Conservation (phyloP, 2,888 invertebrate species). For the Drosophila peninsularis region DNA sequence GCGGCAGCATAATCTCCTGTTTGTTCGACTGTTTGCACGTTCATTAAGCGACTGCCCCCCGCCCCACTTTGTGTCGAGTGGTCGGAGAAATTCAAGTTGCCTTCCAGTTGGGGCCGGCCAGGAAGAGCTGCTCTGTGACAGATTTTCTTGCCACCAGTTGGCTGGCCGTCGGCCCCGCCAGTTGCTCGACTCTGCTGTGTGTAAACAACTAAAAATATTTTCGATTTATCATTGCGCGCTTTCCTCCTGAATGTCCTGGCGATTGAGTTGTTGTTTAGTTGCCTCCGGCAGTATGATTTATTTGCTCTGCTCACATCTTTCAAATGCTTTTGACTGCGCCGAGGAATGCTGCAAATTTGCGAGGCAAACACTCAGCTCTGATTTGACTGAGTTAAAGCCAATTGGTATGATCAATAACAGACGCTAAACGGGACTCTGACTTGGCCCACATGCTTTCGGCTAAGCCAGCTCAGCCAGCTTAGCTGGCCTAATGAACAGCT, state of each 20-base stretch:
- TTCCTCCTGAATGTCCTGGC: conserved; percentile 37
- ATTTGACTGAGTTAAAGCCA: conserved; percentile 44
- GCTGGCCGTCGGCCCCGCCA: conserved; percentile 32
- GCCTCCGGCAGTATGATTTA: conserved; percentile 64
- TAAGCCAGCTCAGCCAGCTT: conserved; percentile 18
- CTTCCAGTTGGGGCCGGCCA: conserved; percentile 44
- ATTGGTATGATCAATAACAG: conserved; percentile 42
- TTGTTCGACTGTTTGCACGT: conserved; percentile 65
- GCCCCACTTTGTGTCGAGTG: conserved; percentile 15
- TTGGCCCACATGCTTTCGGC: conserved; percentile 11
- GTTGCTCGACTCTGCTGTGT: conserved; percentile 48
- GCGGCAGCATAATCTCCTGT: conserved; percentile 71
- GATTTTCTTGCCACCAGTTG: conserved; percentile 25
- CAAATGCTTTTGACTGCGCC: conserved; percentile 19
- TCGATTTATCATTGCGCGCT: conserved; percentile 75
- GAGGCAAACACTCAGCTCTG: conserved; percentile 31
- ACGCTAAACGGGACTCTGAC: conserved; percentile 6
- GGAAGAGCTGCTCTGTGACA: conserved; percentile 35
- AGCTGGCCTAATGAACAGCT: conserved; percentile 36
- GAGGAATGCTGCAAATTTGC: conserved; percentile 43
- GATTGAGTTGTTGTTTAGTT: conserved; percentile 59
- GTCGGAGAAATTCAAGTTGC: conserved; percentile 48
- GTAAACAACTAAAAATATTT: conserved; percentile 72
- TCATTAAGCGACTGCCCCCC: conserved; percentile 65
- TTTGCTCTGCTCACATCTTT: conserved; percentile 48